These are phyloP conservation scores for Nannoperca australis DNA, from an alignment of 2,797 vertebrate genomes.

Conservation along the genomic window DNA sequence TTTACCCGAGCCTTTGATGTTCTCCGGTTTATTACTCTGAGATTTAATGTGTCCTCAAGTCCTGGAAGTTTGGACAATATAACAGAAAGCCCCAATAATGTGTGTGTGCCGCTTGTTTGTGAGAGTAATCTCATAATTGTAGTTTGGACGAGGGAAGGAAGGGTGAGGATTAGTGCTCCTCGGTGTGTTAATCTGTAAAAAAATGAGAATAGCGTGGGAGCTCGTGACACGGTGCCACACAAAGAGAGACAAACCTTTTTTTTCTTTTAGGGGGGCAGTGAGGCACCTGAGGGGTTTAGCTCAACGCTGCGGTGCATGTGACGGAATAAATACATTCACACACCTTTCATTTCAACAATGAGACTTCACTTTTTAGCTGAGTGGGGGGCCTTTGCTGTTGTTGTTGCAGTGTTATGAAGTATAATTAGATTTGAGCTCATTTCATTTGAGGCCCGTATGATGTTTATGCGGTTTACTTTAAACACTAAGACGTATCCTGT, in stretches of 20 bases:
- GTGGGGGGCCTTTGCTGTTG: conserved; percentile 17
- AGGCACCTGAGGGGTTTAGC: conserved; percentile 62
- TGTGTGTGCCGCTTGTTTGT: conserved; percentile 66
- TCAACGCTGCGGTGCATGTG: conserved; percentile 36
- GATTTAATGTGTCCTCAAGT: conserved; percentile 53
- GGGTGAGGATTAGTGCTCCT: conserved; percentile 76
- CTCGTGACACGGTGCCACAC: conserved; percentile 69
- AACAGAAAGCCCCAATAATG: conserved; percentile 33
- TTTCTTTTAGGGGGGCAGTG: conserved; percentile 49
- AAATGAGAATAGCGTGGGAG: conserved; percentile 70
- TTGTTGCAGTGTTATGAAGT: not conserved
- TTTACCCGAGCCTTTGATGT: conserved; percentile 66
- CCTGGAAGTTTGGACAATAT: conserved; percentile 54
- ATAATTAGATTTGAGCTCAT: conserved; percentile 4
- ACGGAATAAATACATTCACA: conserved; percentile 48
- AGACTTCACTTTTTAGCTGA: conserved; percentile 25
- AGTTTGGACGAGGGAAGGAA: conserved; percentile 76
- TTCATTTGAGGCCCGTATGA: not conserved
- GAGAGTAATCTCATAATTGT: conserved; percentile 80
- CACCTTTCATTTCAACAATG: conserved; percentile 34
- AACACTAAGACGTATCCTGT: no score
- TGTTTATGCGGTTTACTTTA: no score
- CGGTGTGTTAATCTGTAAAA: conserved; percentile 65
- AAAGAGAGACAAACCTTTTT: conserved; percentile 62
- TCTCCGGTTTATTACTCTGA: conserved; percentile 68